phyloP scores from a whole-genome alignment of 2,888 invertebrate species.

The Tenodera sinensis region DNA sequence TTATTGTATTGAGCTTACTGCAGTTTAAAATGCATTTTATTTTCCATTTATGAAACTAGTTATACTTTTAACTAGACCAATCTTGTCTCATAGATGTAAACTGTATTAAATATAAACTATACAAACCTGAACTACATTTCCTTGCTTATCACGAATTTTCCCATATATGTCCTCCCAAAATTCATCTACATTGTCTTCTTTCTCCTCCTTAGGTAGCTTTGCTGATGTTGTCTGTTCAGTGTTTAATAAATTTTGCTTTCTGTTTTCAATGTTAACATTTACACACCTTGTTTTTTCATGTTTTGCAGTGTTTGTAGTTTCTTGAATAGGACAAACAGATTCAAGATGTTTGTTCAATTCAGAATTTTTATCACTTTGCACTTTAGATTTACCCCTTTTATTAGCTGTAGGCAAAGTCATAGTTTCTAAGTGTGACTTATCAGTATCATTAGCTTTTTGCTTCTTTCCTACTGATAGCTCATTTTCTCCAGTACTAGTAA shows the following conservation, averaged over 20 bases:
- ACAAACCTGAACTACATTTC: conserved; percentile 65
- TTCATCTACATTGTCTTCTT: conserved; percentile 37
- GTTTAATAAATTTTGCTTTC: too few relatives aligned
- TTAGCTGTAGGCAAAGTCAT: too few relatives aligned
- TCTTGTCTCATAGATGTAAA: not conserved
- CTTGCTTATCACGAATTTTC: conserved; percentile 72
- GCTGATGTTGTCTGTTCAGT: not conserved
- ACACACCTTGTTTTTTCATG: too few relatives aligned
- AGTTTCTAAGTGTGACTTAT: too few relatives aligned
- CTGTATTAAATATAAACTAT: not conserved
- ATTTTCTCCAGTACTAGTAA: too few relatives aligned
- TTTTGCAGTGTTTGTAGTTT: too few relatives aligned
- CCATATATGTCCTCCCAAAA: conserved; percentile 93
- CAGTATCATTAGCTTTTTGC: too few relatives aligned
- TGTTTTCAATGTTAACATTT: too few relatives aligned
- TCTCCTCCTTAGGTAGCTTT: not conserved
- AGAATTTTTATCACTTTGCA: conserved; percentile 6
- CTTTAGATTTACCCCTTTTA: not conserved
- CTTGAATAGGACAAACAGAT: too few relatives aligned
- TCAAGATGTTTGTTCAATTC: too few relatives aligned
- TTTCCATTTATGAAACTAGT: not conserved
- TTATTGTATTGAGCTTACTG: not conserved
- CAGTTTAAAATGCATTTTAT: not conserved
- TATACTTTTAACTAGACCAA: not conserved
- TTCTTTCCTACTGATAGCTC: too few relatives aligned